These are phyloP conservation scores for Tarsius wallacei DNA, from an alignment of 2,797 vertebrate genomes.

Conservation along the genomic window DNA sequence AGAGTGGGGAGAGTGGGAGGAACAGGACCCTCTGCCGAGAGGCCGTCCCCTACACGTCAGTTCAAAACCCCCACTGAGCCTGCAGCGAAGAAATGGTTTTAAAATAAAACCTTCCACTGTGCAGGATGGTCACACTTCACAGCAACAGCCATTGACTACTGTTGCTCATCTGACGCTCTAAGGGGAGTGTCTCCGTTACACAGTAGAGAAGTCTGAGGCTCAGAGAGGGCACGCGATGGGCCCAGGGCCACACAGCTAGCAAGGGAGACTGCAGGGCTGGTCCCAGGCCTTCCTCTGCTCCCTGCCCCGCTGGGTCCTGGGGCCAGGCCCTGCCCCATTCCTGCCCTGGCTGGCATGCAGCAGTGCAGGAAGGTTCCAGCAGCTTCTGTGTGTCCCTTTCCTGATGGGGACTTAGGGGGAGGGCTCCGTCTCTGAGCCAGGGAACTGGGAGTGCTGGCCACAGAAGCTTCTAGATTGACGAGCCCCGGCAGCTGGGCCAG, in stretches of 20 bases:
- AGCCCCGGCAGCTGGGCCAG: background rate
- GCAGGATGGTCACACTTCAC: background rate
- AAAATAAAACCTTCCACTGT: background rate
- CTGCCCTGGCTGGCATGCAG: background rate
- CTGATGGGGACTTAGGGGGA: background rate
- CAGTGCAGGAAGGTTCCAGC: background rate
- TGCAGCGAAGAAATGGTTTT: background rate
- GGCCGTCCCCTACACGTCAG: background rate
- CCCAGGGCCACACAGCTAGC: background rate
- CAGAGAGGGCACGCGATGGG: background rate
- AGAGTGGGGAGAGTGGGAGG: too few species aligned
- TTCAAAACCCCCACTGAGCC: too few species aligned
- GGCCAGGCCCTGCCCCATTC: background rate
- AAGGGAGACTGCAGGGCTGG: background rate
- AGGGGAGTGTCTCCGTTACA: background rate
- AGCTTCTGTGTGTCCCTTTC: background rate
- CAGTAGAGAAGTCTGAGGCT: background rate
- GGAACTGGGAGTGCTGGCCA: background rate
- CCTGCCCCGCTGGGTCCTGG: background rate
- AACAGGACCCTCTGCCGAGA: background rate
- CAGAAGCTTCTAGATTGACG: background rate
- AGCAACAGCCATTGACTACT: background rate
- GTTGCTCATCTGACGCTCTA: background rate
- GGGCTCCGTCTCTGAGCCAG: background rate
- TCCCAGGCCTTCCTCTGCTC: background rate